A percentile compares a stretch with the other conserved stretches of the same genome.
These are phyloP conservation scores for Hestina assimilis DNA, from an alignment of 1,140 invertebrate species.

Conservation along the genomic window DNA sequence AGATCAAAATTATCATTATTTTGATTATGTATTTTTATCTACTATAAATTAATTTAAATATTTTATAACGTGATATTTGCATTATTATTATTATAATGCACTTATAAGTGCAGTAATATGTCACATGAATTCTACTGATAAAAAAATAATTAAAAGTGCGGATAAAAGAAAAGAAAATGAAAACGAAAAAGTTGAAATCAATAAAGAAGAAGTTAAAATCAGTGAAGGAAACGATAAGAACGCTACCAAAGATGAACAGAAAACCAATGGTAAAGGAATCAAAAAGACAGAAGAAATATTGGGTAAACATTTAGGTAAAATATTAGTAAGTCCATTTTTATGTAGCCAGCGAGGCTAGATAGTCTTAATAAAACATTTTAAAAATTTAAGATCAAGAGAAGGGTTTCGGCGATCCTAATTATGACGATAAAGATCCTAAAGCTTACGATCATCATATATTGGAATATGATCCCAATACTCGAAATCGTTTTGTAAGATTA, in stretches of 20 bases:
- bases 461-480: slow-evolving; percentile 35
- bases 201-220: slow-evolving; percentile 2
- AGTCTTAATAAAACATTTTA: background rate
- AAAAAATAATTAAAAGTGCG: background rate
- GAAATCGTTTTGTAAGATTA: slow-evolving; percentile 39
- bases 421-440: too few relatives aligned
- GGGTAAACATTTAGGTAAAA: too few relatives aligned
- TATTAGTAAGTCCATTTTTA: too few relatives aligned
- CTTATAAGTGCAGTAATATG: background rate
- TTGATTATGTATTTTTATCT: too few relatives aligned
- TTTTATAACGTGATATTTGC: too few relatives aligned
- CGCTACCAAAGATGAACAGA: background rate
- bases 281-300: background rate
- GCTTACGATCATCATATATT: too few relatives aligned
- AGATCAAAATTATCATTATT: too few relatives aligned
- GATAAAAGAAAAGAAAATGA: slow-evolving; percentile 6
- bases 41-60: too few relatives aligned
- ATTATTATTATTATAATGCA: too few relatives aligned
- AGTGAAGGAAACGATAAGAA: too few relatives aligned
- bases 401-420: too few relatives aligned
- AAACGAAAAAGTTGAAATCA: slow-evolving; percentile 7
- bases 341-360: too few relatives aligned
- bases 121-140: background rate
- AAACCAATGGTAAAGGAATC: background rate
- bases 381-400: background rate